These are phyloP conservation scores for Calyptomena viridis DNA, from an alignment of 2,113 vertebrate species.

Conservation along the genomic window DNA sequence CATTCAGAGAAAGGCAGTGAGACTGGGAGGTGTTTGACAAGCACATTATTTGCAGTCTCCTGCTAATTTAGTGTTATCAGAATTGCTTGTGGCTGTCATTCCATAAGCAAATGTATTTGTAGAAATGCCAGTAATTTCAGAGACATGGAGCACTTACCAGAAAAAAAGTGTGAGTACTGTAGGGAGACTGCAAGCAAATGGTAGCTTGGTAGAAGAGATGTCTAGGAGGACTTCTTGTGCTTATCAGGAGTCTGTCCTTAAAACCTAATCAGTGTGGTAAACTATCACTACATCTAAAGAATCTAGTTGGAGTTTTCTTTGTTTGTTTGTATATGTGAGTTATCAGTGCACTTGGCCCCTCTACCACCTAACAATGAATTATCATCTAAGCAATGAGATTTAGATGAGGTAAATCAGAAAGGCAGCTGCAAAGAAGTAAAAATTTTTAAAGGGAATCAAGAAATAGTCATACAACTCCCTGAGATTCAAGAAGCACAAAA, in stretches of 20 bases:
- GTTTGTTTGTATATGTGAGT: not conserved
- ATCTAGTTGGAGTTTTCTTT: not conserved
- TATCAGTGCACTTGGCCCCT: not conserved
- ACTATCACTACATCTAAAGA: not conserved
- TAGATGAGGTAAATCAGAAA: not conserved
- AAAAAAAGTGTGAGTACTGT: not conserved
- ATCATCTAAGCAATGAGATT: not conserved
- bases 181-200: not conserved
- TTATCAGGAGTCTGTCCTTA: not conserved
- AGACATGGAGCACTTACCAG: not conserved
- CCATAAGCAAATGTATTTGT: conserved; percentile 10
- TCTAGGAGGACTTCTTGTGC: not conserved
- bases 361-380: not conserved
- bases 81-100: not conserved
- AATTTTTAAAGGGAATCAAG: not conserved
- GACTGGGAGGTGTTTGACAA: conserved; percentile 9
- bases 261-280: not conserved
- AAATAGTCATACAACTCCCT: not conserved
- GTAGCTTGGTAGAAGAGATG: not conserved
- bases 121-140: not conserved
- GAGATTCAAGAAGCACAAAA: not conserved
- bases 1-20: not conserved
- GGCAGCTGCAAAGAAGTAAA: not conserved
- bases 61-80: conserved; percentile 31
- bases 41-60: conserved; percentile 19